These are phyloP conservation scores for Liparis tanakae DNA, from an alignment of 2,797 vertebrate genomes.

Conservation along the genomic window DNA sequence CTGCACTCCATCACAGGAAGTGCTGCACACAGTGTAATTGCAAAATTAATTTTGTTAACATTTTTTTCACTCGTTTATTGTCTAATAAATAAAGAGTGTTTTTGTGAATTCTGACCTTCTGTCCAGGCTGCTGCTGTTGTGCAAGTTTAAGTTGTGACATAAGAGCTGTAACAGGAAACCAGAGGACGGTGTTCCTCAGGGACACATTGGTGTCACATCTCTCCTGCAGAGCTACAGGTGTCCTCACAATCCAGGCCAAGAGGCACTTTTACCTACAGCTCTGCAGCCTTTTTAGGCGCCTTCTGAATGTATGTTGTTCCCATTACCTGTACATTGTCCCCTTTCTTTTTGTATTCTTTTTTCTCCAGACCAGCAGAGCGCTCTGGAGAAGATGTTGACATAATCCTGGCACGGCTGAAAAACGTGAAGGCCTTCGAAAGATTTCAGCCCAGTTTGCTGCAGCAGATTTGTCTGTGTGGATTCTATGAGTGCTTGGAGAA, in stretches of 20 bases:
- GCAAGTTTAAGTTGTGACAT: background rate
- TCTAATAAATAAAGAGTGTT: background rate
- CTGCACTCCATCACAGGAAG: background rate
- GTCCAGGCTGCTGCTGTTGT: background rate
- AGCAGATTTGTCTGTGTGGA: conserved; percentile 94
- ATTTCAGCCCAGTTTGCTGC: conserved; percentile 92
- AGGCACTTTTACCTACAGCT: background rate
- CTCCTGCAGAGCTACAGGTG: conserved; percentile 12
- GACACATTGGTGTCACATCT: conserved; percentile 19
- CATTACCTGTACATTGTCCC: background rate
- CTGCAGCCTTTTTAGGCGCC: background rate
- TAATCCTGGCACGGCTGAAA: conserved; percentile 92
- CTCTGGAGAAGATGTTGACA: conserved; percentile 95
- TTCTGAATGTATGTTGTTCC: background rate
- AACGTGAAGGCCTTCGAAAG: conserved; percentile 94
- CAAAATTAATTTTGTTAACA: background rate
- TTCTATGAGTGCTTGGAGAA: conserved; percentile 96
- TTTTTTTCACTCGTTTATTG: background rate
- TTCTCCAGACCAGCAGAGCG: conserved; percentile 90
- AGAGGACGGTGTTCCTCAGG: conserved; percentile 12
- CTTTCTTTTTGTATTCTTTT: conserved; percentile 22
- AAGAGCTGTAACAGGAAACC: conserved; percentile 10
- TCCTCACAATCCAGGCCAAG: conserved; percentile 31
- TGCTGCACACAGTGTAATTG: no score
- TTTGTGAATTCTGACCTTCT: background rate